phyloP scores from a whole-genome alignment of 2,888 invertebrate species.

The Brachyptera risi region DNA sequence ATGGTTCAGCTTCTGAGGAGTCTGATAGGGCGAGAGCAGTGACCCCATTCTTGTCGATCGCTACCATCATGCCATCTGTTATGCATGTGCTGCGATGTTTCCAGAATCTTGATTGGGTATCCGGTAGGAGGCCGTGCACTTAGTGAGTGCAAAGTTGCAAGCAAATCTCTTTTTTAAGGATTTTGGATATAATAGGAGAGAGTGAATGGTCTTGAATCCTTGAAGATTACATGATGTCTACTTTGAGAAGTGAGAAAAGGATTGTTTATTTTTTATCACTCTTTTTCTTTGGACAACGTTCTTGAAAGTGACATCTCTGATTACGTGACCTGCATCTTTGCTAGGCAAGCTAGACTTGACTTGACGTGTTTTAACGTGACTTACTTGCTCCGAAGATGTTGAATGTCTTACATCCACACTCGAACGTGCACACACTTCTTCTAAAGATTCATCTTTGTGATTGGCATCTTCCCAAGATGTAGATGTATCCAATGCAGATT shows the following conservation, averaged over 20 bases:
- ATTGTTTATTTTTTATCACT: constrained; percentile 37
- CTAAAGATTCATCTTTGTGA: too few species aligned
- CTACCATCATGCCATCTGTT: constrained; percentile 34
- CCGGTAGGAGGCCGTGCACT: constrained; percentile 31
- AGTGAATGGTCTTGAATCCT: constrained; percentile 37
- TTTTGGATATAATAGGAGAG: constrained; percentile 33
- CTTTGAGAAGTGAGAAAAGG: constrained; percentile 31
- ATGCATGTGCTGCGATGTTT: constrained; percentile 36
- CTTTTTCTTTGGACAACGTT: too few species aligned
- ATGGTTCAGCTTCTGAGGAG: constrained; percentile 37
- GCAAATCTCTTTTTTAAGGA: constrained; percentile 32
- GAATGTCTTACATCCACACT: too few species aligned
- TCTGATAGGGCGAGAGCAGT: constrained; percentile 36
- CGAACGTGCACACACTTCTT: too few species aligned
- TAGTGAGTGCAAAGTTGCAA: constrained; percentile 33
- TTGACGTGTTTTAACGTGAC: too few species aligned
- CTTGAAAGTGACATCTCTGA: too few species aligned
- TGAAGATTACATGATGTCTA: not conserved
- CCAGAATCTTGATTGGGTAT: constrained; percentile 37
- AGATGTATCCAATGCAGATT: too few species aligned
- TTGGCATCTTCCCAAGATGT: too few species aligned
- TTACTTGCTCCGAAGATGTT: too few species aligned
- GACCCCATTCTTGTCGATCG: constrained; percentile 33
- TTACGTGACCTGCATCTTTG: too few species aligned
- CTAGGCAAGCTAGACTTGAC: too few species aligned